phyloP scores from a whole-genome alignment of 2,113 vertebrate species.

The Gorsachius goisagi region DNA sequence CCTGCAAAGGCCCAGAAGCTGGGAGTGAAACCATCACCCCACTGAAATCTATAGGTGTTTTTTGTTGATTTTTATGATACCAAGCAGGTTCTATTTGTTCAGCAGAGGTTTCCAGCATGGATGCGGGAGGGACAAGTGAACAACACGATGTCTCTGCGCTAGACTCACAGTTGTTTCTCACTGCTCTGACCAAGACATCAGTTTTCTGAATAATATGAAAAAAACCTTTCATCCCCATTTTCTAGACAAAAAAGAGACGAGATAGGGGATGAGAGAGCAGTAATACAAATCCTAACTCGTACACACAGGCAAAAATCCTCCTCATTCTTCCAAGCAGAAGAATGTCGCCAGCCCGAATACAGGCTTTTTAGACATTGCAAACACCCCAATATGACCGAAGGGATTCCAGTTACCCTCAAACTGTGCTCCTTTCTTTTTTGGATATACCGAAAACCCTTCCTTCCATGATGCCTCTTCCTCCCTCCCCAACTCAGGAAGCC shows the following conservation, averaged over 20 bases:
- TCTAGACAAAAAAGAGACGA: not conserved
- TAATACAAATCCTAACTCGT: not conserved
- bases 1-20: not conserved
- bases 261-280: not conserved
- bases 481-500: not conserved
- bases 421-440: not conserved
- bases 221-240: not conserved
- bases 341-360: not conserved
- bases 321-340: not conserved
- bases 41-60: not conserved
- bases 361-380: not conserved
- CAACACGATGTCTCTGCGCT: fast-evolving
- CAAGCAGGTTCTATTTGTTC: not conserved
- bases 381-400: not conserved
- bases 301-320: not conserved
- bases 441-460: not conserved
- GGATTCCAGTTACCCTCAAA: not conserved
- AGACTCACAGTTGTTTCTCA: not conserved
- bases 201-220: not conserved
- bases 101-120: not conserved
- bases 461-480: not conserved
- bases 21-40: not conserved
- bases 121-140: not conserved
- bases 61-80: not conserved
- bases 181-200: not conserved